These are phyloP conservation scores for Cyprinodon tularosa DNA, from an alignment of 2,113 vertebrate genomes.

Conservation along the genomic window DNA sequence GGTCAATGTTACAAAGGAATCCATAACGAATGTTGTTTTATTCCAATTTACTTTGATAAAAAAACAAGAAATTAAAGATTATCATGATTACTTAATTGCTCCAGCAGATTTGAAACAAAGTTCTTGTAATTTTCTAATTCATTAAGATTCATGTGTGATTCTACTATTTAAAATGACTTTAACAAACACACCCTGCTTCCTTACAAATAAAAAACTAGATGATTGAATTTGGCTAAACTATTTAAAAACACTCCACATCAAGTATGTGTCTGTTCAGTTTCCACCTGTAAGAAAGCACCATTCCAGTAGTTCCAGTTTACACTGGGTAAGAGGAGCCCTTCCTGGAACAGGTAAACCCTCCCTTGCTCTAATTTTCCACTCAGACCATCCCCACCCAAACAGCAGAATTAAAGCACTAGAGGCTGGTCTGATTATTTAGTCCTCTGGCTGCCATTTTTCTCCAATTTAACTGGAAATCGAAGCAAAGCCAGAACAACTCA, in stretches of 20 bases:
- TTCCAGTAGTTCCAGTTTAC: too few relatives aligned
- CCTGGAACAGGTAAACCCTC: not conserved
- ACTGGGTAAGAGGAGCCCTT: too few relatives aligned
- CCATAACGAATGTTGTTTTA: not conserved
- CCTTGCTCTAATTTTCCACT: not conserved
- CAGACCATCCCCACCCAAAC: not conserved
- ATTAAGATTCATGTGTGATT: too few relatives aligned
- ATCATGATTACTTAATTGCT: not conserved
- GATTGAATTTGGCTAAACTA: not conserved
- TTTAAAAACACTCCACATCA: not conserved
- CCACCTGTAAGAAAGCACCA: too few relatives aligned
- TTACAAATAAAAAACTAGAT: not conserved
- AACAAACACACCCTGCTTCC: too few relatives aligned
- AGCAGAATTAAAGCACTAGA: not conserved
- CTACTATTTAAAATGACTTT: too few relatives aligned
- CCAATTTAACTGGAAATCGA: not conserved
- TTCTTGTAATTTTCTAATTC: too few relatives aligned
- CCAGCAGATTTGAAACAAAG: not conserved
- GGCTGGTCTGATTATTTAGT: not conserved
- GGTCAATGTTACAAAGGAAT: constrained; percentile 2
- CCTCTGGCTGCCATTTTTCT: not conserved
- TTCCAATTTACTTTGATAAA: not conserved
- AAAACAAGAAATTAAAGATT: not conserved
- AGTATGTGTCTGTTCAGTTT: too few relatives aligned
- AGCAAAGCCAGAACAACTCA: not conserved